Conservation (phyloP, 2,888 invertebrate genomes). For the Atherix ibis region DNA sequence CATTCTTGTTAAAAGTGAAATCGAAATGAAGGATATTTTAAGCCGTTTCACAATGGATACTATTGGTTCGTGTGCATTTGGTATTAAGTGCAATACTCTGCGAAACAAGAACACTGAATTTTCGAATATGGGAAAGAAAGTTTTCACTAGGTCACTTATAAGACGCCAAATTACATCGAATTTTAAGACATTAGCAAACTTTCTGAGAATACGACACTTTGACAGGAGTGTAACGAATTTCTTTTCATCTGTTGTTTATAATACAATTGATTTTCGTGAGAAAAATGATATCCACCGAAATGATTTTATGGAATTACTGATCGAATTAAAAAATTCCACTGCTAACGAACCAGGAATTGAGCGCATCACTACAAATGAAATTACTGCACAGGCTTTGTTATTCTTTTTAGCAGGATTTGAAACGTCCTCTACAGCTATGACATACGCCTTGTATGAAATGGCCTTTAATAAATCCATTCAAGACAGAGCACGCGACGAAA, state of each 20-base stretch:
- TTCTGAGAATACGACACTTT: constrained; percentile 13
- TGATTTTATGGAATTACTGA: constrained; percentile 37
- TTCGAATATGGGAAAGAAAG: constrained; percentile 12
- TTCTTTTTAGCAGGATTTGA: constrained; percentile 19
- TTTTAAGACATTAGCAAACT: not conserved
- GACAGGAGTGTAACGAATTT: constrained; percentile 19
- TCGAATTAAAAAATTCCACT: constrained; percentile 36
- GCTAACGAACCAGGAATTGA: constrained; percentile 3
- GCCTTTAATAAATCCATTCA: constrained; percentile 20
- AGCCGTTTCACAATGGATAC: constrained; percentile 32
- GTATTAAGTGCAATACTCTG: constrained; percentile 25
- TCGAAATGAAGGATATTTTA: constrained; percentile 25
- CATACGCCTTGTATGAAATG: constrained; percentile 20
- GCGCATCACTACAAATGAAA: constrained; percentile 1
- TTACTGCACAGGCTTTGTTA: constrained; percentile 3
- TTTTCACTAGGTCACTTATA: constrained; percentile 5
- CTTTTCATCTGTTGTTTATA: constrained; percentile 22
- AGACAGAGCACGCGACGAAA: constrained; percentile 18
- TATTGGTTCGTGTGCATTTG: constrained; percentile 30
- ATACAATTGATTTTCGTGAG: constrained; percentile 30
- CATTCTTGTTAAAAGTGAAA: constrained; percentile 9
- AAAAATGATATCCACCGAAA: constrained; percentile 26
- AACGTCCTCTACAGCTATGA: constrained; percentile 21
- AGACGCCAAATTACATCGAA: not conserved
- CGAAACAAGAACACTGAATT: constrained; percentile 20